Conservation (phyloP, 2,113 vertebrate genomes). For the Alosa alosa region DNA sequence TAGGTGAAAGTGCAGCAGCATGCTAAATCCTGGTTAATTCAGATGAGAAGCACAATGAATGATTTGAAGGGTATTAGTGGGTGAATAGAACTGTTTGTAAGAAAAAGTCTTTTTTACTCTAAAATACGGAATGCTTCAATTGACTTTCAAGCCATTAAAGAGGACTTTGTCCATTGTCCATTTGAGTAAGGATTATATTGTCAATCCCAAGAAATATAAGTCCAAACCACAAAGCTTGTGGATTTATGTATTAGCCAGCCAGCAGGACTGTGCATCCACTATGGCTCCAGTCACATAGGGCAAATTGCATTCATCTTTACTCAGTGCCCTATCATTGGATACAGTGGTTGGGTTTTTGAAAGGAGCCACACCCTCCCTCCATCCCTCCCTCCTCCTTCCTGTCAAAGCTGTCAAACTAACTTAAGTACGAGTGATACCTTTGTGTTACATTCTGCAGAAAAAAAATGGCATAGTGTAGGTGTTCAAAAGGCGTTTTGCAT, state of each 20-base stretch:
- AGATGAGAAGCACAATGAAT: background rate
- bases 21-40: constrained; percentile 9
- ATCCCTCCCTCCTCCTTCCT: constrained; percentile 1
- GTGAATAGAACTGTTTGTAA: background rate
- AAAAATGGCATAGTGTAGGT: background rate
- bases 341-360: background rate
- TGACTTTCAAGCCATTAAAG: background rate
- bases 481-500: background rate
- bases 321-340: background rate
- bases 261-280: background rate
- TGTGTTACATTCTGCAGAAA: background rate
- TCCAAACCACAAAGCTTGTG: background rate
- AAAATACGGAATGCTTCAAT: background rate
- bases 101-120: background rate
- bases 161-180: background rate
- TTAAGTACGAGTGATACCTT: background rate
- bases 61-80: background rate
- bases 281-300: background rate
- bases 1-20: background rate
- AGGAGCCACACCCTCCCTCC: background rate
- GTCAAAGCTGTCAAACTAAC: background rate
- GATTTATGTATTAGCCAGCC: background rate
- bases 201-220: background rate
- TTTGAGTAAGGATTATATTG: background rate
- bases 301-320: background rate